Percentiles rank a stretch among this genome's conserved stretches.
These are phyloP conservation scores for Pycnomerus fuliginosus DNA, from an alignment of 2,888 invertebrate species.

Conservation along the genomic window DNA sequence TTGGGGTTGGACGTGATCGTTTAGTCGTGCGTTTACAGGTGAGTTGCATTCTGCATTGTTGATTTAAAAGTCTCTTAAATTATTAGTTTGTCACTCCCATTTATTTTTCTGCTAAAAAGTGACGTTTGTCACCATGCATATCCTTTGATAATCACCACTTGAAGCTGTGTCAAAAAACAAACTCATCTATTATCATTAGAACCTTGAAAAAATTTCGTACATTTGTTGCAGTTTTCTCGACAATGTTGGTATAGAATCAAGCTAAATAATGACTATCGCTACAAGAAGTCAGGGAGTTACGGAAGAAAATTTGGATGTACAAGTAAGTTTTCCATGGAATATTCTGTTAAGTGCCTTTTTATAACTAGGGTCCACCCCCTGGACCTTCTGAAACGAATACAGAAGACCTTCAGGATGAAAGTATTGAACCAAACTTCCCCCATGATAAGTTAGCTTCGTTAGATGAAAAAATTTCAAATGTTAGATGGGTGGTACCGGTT, in stretches of 20 bases:
- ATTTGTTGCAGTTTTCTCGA: constrained; percentile 39
- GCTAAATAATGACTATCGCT: constrained; percentile 61
- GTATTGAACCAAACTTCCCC: constrained; percentile 75
- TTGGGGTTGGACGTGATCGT: constrained; percentile 24
- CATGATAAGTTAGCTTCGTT: constrained; percentile 81
- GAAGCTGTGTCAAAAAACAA: neutral
- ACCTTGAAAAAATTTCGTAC: constrained; percentile 5
- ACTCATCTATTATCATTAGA: neutral
- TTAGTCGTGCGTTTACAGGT: constrained; percentile 33
- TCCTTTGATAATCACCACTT: constrained; percentile 1
- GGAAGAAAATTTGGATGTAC: constrained; percentile 58
- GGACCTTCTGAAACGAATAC: constrained; percentile 13
- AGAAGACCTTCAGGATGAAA: constrained; percentile 43
- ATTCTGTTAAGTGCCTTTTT: neutral
- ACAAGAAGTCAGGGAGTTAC: constrained; percentile 63
- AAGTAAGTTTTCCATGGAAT: constrained; percentile 44
- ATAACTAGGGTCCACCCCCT: constrained; percentile 11
- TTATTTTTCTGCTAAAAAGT: constrained; percentile 41
- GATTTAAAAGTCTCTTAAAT: constrained; percentile 23
- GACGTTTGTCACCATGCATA: constrained; percentile 36
- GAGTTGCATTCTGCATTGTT: constrained; percentile 32
- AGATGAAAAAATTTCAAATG: constrained; percentile 94
- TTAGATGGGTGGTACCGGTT: constrained; percentile 97
- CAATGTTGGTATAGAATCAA: constrained; percentile 45
- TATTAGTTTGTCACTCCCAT: constrained; percentile 49